Evolutionary conservation across 1,140 invertebrate species (phyloP).

Genomic region (Philopotamus ludificatus): DNA sequence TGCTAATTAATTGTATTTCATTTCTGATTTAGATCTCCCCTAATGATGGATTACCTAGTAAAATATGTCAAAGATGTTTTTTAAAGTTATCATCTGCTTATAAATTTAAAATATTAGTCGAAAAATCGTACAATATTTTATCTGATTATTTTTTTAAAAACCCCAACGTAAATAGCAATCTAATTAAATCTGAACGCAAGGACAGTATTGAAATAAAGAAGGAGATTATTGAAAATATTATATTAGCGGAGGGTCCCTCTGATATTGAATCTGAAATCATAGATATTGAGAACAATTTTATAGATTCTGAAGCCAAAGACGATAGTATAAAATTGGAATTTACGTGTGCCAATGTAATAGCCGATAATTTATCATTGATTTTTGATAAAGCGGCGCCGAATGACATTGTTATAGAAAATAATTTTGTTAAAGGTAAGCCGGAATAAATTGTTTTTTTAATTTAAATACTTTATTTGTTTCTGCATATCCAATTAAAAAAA

Average conservation of each 20-base stretch:
- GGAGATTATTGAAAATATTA: background rate
- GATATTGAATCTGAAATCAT: background rate
- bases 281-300: background rate
- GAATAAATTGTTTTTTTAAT: too few species aligned
- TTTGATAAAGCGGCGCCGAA: too few species aligned
- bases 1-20: too few species aligned
- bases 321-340: too few species aligned
- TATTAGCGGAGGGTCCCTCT: background rate
- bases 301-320: background rate
- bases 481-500: too few species aligned
- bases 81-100: constrained; percentile 1
- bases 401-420: too few species aligned
- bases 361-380: too few species aligned
- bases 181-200: background rate
- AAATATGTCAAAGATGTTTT: constrained; percentile 14
- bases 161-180: background rate
- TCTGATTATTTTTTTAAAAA: background rate
- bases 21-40: constrained; percentile 2
- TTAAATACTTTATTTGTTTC: too few species aligned
- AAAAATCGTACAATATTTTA: constrained; percentile 13
- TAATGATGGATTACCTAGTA: constrained; percentile 11
- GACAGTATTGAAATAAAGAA: background rate
- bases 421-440: too few species aligned
- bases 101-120: constrained; percentile 13
- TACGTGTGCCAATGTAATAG: too few species aligned